Evolutionary conservation across 2,113 vertebrate genomes (phyloP).

Genomic region (Podarcis raffonei): DNA sequence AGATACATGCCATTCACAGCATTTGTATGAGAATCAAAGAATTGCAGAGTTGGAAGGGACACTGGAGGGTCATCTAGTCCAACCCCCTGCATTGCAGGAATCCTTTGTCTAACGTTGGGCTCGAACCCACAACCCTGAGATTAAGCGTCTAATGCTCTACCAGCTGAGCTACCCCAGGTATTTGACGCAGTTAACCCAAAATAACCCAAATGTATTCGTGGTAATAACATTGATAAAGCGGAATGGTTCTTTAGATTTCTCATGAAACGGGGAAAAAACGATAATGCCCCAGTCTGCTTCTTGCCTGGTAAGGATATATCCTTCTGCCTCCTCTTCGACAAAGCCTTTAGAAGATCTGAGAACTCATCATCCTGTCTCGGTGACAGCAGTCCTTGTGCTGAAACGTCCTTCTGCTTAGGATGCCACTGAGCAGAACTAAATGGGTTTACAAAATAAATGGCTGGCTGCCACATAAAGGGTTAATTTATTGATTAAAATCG

Average conservation of each 20-base stretch:
- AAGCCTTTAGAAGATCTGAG: neutral
- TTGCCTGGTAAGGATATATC: neutral
- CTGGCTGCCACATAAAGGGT: neutral
- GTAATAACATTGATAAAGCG: neutral
- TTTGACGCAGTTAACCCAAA: neutral
- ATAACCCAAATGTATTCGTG: neutral
- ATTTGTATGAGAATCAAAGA: too few relatives aligned
- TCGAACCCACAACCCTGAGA: too few relatives aligned
- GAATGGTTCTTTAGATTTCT: neutral
- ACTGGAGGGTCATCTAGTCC: too few relatives aligned
- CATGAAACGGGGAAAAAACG: too few relatives aligned
- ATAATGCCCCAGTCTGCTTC: neutral
- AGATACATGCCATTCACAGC: neutral
- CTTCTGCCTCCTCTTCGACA: neutral
- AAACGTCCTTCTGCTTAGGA: neutral
- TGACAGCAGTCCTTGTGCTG: neutral
- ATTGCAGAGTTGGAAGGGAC: too few relatives aligned
- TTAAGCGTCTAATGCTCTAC: too few relatives aligned
- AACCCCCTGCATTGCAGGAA: too few relatives aligned
- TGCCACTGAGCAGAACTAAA: neutral
- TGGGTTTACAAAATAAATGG: neutral
- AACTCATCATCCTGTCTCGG: neutral
- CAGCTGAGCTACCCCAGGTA: too few relatives aligned
- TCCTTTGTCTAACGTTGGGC: too few relatives aligned
- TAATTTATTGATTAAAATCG: neutral